Conservation (phyloP, 1,140 invertebrate species). For the Drosophila equinoxialis region DNA sequence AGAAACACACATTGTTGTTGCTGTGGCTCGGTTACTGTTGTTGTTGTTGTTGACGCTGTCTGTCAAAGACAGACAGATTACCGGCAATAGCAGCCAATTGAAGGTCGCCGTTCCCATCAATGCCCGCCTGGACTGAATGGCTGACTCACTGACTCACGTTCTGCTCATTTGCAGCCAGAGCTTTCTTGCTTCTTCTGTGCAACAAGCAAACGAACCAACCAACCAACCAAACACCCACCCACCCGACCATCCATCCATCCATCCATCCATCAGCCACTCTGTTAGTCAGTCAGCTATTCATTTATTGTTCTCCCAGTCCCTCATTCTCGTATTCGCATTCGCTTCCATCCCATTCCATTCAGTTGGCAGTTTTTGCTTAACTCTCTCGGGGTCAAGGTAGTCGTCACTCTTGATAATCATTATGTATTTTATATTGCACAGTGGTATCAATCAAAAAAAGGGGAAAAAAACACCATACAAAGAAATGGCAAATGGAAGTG, state of each 20-base stretch:
- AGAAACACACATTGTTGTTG: constrained; percentile 19
- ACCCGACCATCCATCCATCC: constrained; percentile 8
- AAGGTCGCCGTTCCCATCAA: constrained; percentile 49
- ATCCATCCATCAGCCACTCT: constrained; percentile 16
- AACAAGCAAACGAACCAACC: constrained; percentile 9
- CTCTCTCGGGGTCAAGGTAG: constrained; percentile 69
- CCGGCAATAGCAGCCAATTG: constrained; percentile 21
- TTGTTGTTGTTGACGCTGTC: constrained; percentile 41
- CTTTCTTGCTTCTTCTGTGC: constrained; percentile 10
- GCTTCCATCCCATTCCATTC: constrained; percentile 45
- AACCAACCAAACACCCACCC: constrained; percentile 33
- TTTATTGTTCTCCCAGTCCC: constrained; percentile 40
- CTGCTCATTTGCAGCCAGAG: constrained; percentile 61
- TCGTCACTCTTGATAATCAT: constrained; percentile 63
- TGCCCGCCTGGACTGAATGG: constrained; percentile 12
- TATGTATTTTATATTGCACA: constrained; percentile 46
- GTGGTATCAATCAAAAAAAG: background rate
- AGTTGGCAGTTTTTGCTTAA: constrained; percentile 34
- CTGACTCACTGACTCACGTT: constrained; percentile 65
- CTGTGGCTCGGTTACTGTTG: constrained; percentile 22
- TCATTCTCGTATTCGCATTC: constrained; percentile 54
- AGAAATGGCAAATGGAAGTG: background rate
- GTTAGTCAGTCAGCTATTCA: constrained; percentile 37
- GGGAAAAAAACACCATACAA: background rate
- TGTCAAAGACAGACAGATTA: constrained; percentile 68